Percentiles rank a stretch among this genome's conserved stretches.
phyloP scores from a whole-genome alignment of 2,797 vertebrate species.

The Trematocara caparti region DNA sequence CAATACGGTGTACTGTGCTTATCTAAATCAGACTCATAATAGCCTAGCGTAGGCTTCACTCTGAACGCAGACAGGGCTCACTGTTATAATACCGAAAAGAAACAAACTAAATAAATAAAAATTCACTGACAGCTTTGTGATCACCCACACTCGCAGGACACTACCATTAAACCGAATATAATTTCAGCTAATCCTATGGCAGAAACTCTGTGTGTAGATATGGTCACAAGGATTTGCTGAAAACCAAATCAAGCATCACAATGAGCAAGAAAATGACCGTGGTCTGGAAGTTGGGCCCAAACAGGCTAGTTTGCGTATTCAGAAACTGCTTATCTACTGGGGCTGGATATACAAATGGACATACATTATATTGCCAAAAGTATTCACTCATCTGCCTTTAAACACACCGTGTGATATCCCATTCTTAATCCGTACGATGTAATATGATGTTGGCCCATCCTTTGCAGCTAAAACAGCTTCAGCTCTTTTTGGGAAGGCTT shows the following conservation, averaged over 20 bases:
- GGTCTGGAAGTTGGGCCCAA: not conserved
- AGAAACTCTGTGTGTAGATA: not conserved
- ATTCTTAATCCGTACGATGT: rapidly evolving
- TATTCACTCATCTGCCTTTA: not conserved
- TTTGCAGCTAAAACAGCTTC: not conserved
- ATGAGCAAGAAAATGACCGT: not conserved
- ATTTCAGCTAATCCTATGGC: not conserved
- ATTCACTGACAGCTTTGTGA: not conserved
- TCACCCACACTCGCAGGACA: not conserved
- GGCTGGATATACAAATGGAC: not conserved
- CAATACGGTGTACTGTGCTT: not conserved
- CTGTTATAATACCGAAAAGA: not conserved
- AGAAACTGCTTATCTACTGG: not conserved
- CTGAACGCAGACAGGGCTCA: not conserved
- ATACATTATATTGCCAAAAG: not conserved
- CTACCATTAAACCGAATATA: not conserved
- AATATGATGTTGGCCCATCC: not conserved
- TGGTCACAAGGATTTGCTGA: not conserved
- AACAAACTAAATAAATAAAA: not conserved
- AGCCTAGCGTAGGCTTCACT: not conserved
- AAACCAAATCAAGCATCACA: rapidly evolving
- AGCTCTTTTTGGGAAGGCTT: not conserved
- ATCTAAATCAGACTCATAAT: not conserved
- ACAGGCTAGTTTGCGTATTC: not conserved
- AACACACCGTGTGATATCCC: not conserved